A percentile compares a stretch with the other conserved stretches of the same genome.
Conservation (phyloP, 2,888 invertebrate genomes). For the Lasioglossum zephyrum region DNA sequence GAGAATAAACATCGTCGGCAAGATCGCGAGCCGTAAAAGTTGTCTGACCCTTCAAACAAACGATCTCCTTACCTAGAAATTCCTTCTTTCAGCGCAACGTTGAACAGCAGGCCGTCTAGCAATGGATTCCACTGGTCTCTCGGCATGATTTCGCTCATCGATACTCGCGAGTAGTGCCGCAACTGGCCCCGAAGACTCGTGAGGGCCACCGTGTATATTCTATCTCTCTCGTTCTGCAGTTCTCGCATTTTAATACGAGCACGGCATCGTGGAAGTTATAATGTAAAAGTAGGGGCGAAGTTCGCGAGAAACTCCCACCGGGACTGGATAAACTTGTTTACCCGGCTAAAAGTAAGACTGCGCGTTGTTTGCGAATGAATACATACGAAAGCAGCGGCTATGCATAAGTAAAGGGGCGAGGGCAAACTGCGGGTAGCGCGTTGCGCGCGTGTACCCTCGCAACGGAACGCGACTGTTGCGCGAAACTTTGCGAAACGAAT, state of each 20-base stretch:
- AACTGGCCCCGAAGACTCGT: background rate
- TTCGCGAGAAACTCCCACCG: constrained; percentile 48
- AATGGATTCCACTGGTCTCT: too few species aligned
- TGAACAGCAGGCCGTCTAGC: background rate
- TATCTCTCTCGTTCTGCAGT: constrained; percentile 17
- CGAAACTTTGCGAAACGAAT: constrained; percentile 36
- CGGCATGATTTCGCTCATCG: background rate
- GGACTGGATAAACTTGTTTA: constrained; percentile 63
- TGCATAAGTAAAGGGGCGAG: constrained; percentile 49
- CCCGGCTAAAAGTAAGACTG: constrained; percentile 58
- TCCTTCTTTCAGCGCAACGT: background rate
- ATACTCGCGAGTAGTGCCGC: background rate
- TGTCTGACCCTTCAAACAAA: background rate
- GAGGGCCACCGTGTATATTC: background rate
- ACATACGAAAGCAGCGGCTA: constrained; percentile 49
- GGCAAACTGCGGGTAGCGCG: constrained; percentile 24
- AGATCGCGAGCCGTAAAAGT: background rate
- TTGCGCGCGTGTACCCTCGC: constrained; percentile 25
- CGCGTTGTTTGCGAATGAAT: constrained; percentile 62
- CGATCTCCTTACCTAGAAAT: constrained; percentile 4
- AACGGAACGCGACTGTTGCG: background rate
- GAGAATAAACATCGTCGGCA: background rate
- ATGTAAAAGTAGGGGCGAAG: constrained; percentile 51
- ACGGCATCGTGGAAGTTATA: constrained; percentile 46
- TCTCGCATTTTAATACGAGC: constrained; percentile 45